phyloP scores from a whole-genome alignment of 2,113 vertebrate species.

The Delphinus delphis region DNA sequence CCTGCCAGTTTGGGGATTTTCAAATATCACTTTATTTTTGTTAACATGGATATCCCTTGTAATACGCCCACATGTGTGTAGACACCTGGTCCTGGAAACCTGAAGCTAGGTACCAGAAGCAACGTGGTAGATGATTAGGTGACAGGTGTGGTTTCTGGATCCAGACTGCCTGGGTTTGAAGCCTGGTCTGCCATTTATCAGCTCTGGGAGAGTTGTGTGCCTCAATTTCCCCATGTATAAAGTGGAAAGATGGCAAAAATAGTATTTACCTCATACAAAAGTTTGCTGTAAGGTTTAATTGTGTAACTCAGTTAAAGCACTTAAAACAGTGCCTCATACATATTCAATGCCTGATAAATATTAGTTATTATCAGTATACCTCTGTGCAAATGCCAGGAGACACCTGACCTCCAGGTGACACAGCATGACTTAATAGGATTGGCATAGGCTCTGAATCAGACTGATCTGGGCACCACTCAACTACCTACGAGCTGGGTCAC shows the following conservation, averaged over 20 bases:
- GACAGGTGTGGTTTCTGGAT: neutral
- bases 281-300: neutral
- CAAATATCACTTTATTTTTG: neutral
- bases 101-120: neutral
- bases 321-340: neutral
- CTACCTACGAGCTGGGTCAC: neutral
- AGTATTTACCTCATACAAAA: neutral
- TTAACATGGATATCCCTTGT: neutral
- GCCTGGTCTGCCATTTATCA: neutral
- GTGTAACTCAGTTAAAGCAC: neutral
- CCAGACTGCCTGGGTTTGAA: neutral
- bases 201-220: neutral
- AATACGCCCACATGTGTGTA: neutral
- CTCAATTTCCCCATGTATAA: neutral
- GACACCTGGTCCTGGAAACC: neutral
- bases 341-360: neutral
- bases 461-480: neutral
- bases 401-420: neutral
- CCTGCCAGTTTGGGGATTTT: neutral
- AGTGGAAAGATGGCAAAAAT: neutral
- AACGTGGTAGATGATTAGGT: fast-evolving
- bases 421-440: neutral
- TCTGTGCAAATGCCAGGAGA: neutral
- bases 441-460: neutral
- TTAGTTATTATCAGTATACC: neutral